Evolutionary conservation across 2,888 invertebrate genomes (phyloP), one percentile per base, ranked within the genome.

Genomic region (Chrysodeixis includens): DNA sequence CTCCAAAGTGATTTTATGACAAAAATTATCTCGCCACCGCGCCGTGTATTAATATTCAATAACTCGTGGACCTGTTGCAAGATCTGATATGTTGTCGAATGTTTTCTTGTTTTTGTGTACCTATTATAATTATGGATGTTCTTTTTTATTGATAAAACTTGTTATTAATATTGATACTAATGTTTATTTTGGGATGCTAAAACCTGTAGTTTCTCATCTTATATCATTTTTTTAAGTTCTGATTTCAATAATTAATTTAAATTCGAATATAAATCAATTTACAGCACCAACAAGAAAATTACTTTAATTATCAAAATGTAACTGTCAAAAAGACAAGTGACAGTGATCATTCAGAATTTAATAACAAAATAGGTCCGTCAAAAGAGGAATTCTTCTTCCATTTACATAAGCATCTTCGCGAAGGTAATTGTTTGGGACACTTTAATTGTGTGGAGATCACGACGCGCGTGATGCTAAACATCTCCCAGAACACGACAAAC

Each of bases 391-490:
- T 69, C 56, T 26, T 67, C 64, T 69, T 67, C 61, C 56, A 63
- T 73, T 83, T 77, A 78, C 63, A 69, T 76, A 75, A 77, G 75
- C 60, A 66, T 80, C 77, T 68, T 74, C 56, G 55, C 68, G 76
- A 78, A 74, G 66, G 68, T 85, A 86, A 86, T 87, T 78, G 81
- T 82, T 86, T 86, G 83, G 64, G 85, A 88, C 86, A 85, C 73
- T 81, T 83, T 89, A 88, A 89, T 88, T 88, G 81, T 76, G 57
- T 71, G 66, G 66, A 81, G 78, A 83, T 86, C 86, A 86, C 84
- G 83, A 82, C 74, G 74, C 76, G 76, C 85, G 81, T 84, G 86
- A 84, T 83, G 76, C 84, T 70, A 80, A 86, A 85, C 76, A 82
- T 79, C 81, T 76, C 68, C 76, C 67, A 60, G 57, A 32, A 71